Conservation (phyloP, 2,888 invertebrate genomes). For the Stenoptilia bipunctidactyla region DNA sequence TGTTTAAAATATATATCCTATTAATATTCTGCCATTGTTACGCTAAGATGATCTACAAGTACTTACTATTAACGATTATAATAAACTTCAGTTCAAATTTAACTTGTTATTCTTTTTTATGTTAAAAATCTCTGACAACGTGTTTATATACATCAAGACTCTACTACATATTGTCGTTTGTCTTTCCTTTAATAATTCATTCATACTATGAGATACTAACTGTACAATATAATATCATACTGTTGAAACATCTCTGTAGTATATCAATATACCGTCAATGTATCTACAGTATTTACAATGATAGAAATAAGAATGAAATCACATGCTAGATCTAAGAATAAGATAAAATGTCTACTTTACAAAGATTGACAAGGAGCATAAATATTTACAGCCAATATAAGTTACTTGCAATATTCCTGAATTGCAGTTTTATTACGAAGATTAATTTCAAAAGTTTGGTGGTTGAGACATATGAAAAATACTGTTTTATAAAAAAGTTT, state of each 20-base stretch:
- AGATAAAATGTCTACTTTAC: constrained; percentile 4
- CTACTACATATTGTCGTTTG: constrained; percentile 50
- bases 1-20: no score
- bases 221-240: no score
- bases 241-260: no score
- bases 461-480: no score
- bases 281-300: constrained; percentile 2
- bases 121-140: constrained; percentile 29
- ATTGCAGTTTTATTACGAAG: no score
- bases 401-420: no score
- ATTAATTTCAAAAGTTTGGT: no score
- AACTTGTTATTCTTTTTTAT: constrained; percentile 23
- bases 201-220: no score
- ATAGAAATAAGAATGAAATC: background rate
- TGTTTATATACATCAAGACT: constrained; percentile 47
- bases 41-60: background rate
- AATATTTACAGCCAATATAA: background rate
- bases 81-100: constrained; percentile 31
- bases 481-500: no score
- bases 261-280: background rate
- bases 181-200: constrained; percentile 25
- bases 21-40: no score
- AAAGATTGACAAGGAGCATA: background rate
- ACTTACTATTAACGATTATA: background rate
- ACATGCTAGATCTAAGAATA: constrained; percentile 1